Percentiles rank a stretch among this genome's conserved stretches.
Evolutionary conservation across 2,888 invertebrate species (phyloP).

Genomic region (Perizoma flavofasciatum): DNA sequence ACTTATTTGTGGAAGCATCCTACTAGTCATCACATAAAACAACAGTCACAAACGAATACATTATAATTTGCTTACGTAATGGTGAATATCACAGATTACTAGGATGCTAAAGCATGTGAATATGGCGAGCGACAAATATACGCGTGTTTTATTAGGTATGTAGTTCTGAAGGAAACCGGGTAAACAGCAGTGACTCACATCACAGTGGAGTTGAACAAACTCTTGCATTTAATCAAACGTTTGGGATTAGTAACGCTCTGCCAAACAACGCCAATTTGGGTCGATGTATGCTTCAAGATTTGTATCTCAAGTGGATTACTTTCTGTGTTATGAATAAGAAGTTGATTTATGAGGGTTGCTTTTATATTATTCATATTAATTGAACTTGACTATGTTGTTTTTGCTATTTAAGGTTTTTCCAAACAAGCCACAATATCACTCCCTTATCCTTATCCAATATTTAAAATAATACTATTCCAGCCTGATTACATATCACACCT

Average conservation of each 20-base stretch:
- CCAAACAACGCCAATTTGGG: conserved; percentile 15
- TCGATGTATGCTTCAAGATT: conserved; percentile 13
- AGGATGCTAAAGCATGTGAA: too few species aligned
- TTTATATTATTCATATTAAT: background rate
- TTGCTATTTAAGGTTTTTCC: too few species aligned
- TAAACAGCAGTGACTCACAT: conserved; percentile 17
- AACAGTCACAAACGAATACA: background rate
- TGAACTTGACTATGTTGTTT: background rate
- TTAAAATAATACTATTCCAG: too few species aligned
- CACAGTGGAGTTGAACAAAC: conserved; percentile 19
- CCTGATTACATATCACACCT: too few species aligned
- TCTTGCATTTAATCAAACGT: conserved; percentile 20
- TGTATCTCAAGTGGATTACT: conserved; percentile 13
- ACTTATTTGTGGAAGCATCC: too few species aligned
- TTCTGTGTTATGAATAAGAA: background rate
- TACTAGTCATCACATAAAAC: too few species aligned
- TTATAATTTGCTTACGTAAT: background rate
- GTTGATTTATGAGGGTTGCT: background rate
- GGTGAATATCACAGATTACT: background rate
- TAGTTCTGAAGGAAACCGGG: conserved; percentile 9
- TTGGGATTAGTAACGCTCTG: conserved; percentile 8
- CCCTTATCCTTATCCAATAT: too few species aligned
- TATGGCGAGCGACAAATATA: too few species aligned
- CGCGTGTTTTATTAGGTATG: background rate
- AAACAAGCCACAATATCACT: too few species aligned